A percentile compares a stretch with the other conserved stretches of the same genome.
Conservation (phyloP, 2,797 vertebrate species). For the Hyperoplus lanceolatus region DNA sequence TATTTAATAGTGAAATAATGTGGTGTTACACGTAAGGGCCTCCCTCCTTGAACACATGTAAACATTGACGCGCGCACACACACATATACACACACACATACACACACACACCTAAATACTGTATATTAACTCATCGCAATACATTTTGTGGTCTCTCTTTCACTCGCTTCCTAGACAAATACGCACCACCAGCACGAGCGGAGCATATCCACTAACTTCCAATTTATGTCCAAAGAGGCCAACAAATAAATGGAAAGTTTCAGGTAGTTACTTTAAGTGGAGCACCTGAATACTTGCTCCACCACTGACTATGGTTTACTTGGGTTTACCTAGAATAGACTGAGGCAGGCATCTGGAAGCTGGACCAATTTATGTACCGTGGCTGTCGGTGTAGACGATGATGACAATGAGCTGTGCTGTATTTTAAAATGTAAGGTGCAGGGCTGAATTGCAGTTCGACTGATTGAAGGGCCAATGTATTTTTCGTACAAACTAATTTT, state of each 20-base stretch:
- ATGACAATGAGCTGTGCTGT: neutral
- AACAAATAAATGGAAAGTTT: too few species aligned
- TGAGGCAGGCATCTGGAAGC: neutral
- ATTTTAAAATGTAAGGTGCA: slow-evolving; percentile 23
- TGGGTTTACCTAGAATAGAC: neutral
- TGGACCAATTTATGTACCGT: neutral
- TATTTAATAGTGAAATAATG: slow-evolving; percentile 30
- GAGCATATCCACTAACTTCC: too few species aligned
- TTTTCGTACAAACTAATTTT: neutral
- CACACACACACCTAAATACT: too few species aligned
- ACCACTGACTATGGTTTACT: neutral
- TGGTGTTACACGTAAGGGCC: slow-evolving; percentile 14
- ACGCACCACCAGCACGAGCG: too few species aligned
- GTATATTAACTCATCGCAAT: too few species aligned
- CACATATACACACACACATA: too few species aligned
- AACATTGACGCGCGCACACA: too few species aligned
- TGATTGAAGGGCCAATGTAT: too few species aligned
- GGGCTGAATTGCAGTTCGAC: slow-evolving; percentile 12
- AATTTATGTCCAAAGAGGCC: too few species aligned
- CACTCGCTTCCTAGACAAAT: too few species aligned
- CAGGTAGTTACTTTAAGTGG: neutral
- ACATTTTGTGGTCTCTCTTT: too few species aligned
- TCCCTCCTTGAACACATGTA: neutral
- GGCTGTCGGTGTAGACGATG: neutral
- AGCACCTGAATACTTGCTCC: neutral